Evolutionary conservation across 1,140 invertebrate genomes (phyloP), one percentile per base, ranked within the genome.

Genomic region (Brachionus koreanus): DNA sequence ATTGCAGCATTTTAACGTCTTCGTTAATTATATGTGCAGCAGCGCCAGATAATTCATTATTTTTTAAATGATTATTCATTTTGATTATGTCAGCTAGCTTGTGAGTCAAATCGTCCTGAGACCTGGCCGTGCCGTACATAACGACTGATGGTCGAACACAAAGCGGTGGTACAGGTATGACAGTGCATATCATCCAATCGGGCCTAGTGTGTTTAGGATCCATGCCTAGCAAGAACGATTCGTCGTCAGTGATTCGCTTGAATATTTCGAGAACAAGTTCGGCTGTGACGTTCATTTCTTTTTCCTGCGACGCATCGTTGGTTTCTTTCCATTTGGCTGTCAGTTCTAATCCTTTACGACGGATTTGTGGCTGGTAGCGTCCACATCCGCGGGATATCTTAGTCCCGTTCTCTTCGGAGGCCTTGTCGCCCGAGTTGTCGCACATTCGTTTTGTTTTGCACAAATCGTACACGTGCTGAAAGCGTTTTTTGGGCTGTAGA

Each of bases 21-120:
- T 99, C 97, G 10, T 92, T 90, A 33, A 99, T 93, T 6, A 99
- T 95, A 86, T 99, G 97, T 23, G 96, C 93, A 0, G 98, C 96
- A 25, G 95, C 96, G 39, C 98, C 98, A 67, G 93, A 92, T 84
- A 95, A 92, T 89, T 99, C 98, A 89, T 99, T 99, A 83, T 94
- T 92, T 76, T 86, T 90, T 25, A 99, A 88, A 88, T 99, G 96
- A 89, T 98, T 98, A 87, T 99, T 99, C 1, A 94, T 92, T 90
- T 99, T 99, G 42, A 99, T 95, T 49, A 99, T 99, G 87, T 99
- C 98, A 0, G 97, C 92, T 10, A 99, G 89, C 89, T 99, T 99
- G 87, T 99, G 96, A 0, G 98, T 99, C 83, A 99, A 91, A 92
- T 99, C 98, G 88, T 99, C 98, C 89, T 98, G 92, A 49, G 85